phyloP scores from a whole-genome alignment of 2,113 vertebrate genomes.

The Polypterus senegalus region DNA sequence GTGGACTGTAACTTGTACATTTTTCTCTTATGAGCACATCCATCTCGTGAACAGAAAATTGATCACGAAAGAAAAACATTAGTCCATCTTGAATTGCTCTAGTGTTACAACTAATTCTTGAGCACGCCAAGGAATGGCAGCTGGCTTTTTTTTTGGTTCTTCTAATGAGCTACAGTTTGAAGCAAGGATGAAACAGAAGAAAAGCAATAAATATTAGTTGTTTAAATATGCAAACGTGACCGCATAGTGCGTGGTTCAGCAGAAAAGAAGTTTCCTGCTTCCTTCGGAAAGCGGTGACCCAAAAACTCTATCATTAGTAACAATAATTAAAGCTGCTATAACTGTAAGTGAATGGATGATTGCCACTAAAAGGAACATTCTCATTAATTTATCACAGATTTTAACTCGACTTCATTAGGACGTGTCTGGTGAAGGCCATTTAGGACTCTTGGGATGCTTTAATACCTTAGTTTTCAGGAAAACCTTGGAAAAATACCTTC shows the following conservation, averaged over 20 bases:
- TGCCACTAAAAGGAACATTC: slow-evolving; percentile 43
- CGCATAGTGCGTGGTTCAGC: slow-evolving; percentile 11
- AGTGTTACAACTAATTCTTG: no score
- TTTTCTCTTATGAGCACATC: no score
- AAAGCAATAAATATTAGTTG: slow-evolving; percentile 9
- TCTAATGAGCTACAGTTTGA: slow-evolving; percentile 1
- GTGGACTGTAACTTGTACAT: no score
- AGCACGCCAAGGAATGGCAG: neutral
- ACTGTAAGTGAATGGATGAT: slow-evolving; percentile 39
- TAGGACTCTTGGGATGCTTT: slow-evolving; percentile 30
- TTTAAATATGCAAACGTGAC: neutral
- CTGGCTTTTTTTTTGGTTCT: neutral
- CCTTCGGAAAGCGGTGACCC: slow-evolving; percentile 37
- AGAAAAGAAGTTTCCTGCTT: slow-evolving; percentile 33
- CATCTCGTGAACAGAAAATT: no score
- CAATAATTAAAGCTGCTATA: slow-evolving; percentile 50
- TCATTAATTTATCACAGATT: slow-evolving; percentile 49
- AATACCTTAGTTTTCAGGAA: slow-evolving; percentile 11
- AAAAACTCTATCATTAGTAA: slow-evolving; percentile 43
- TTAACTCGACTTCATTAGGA: slow-evolving; percentile 48
- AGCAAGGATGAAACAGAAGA: slow-evolving; percentile 8
- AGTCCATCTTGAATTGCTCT: no score
- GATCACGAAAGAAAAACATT: no score
- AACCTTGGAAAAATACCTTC: no score
- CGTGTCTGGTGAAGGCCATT: slow-evolving; percentile 46